Evolutionary conservation across 2,113 vertebrate genomes (phyloP), one percentile per base, ranked within the genome.

Genomic region (Alexandromys fortis): DNA sequence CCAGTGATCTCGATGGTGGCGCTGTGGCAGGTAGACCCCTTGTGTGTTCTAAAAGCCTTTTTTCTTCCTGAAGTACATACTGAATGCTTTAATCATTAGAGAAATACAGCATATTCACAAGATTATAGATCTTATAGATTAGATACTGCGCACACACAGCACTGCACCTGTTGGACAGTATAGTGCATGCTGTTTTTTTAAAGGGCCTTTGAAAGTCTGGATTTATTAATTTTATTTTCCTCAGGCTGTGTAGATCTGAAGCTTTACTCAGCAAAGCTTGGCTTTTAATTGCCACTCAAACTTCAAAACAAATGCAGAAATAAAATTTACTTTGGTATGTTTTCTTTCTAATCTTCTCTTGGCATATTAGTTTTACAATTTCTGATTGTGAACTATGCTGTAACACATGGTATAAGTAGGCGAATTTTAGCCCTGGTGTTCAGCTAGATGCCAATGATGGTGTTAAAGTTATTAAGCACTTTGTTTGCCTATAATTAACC

Each of bases 1-100:
- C 98, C 68, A 99, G 99, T 97, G 99, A 99, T 96, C 95, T 99
- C 81, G 99, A 99, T 91, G 98, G 96, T 86, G 97, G 96, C 96
- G 97, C 96, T 7, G 91, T 89, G 22, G 97, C 98, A 98, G 99
- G 99, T 99, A 98, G 98, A 96, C 68, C 16, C 91, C 77, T 90
- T 38, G 91, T 21, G 10, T 95, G 12, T 72, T 97, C 86, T 67
- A 73, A 7, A 55, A 89, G 49, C 26, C 79, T 17, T 61, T 65
- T 91, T 47, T 49, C 22, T 91, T 63, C 35, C 26, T 61, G 22
- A 77, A 88, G 72, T 92, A 24, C 30, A 24, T 91, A 67, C 58
- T 85, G 8, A 81, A 68, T 79, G 21, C 21, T 47, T 86, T 95
- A n/a, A 3, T 83, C 61, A 78, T 83, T 95, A 55, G 67, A 91